Base-by-base conservation (phyloP, 2,888 invertebrate genomes). In the Apamea sordens region DNA sequence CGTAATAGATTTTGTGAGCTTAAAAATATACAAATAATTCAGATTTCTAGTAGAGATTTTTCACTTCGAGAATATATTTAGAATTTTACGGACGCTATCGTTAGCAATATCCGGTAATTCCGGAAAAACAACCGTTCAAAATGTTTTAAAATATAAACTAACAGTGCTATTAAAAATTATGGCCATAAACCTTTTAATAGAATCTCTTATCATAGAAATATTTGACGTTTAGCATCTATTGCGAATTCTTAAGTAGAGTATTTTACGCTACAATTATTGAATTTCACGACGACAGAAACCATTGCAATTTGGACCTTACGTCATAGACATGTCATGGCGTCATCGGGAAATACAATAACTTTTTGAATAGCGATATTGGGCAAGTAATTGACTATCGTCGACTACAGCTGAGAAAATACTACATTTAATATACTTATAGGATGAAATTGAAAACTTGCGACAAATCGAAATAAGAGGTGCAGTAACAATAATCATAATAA, bases 381-480 rank as follows among this genome's bases (percentile, higher is more conserved):
- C 85, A 85, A 85, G 85, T 85, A 84, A 86, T 86, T 86, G 86
- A 89, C 86, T 78, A 80, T 86, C 74, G 84, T 85, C 86, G 84
- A 79, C 82, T 76, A 85, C 86, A 83, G 88, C 84, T 82, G 82
- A 69, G 18, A 74, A 78, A 56, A 61, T 75, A 79, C 75, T 87
- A 84, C 3, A 68, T 65, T 56, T 61, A 83, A 79, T 67, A 76
- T 73, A n/a, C n/a, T n/a, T n/a, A 78, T 5, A 47, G 47, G 5
- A 47, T 47, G 47, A 15, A 15, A 15, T 47, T 47, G 47, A 47
- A 47, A 15, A 47, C 15, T 47, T 47, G 47, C 47, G 47, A 47
- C 47, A 47, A 47, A 47, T 47, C 3, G 13, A 47, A 47, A 47
- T 47, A 47, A 4, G 47, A 7, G 41, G 41, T 41, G 41, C 41